Evolutionary conservation across 2,888 invertebrate species (phyloP).

Genomic region (Julus scandinavius): DNA sequence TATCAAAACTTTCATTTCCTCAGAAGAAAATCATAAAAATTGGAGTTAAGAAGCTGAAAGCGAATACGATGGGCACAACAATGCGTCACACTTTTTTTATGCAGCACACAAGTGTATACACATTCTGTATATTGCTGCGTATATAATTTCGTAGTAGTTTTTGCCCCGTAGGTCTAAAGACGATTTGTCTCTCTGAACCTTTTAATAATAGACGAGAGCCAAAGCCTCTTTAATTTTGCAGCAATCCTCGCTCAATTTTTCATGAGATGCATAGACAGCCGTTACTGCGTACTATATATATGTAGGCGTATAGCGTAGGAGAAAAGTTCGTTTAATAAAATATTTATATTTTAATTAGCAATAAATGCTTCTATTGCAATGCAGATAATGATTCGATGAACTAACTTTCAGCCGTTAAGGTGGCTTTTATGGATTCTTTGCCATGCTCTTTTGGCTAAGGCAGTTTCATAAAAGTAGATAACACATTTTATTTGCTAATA

Average conservation of each 20-base stretch:
- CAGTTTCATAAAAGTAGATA: constrained; percentile 40
- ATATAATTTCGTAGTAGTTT: not conserved
- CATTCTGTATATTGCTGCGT: not conserved
- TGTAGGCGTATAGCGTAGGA: not conserved
- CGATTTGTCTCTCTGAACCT: constrained; percentile 33
- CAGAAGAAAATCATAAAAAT: constrained; percentile 10
- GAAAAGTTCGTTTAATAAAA: constrained; percentile 44
- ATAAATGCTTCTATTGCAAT: constrained; percentile 45
- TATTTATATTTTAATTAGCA: constrained; percentile 46
- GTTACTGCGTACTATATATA: not conserved
- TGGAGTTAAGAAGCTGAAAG: not conserved
- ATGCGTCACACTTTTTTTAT: not conserved
- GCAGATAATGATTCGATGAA: constrained; percentile 45
- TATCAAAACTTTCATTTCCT: constrained; percentile 27
- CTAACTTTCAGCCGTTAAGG: constrained; percentile 43
- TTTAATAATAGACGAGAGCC: constrained; percentile 43
- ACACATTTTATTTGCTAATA: constrained; percentile 46
- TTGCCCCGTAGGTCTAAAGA: not conserved
- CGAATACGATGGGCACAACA: not conserved
- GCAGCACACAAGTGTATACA: not conserved
- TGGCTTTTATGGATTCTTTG: constrained; percentile 34
- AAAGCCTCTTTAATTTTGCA: constrained; percentile 40
- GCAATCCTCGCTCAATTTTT: not conserved
- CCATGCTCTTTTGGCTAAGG: constrained; percentile 31
- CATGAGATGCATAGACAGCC: constrained; percentile 6